Conservation (phyloP, 2,888 invertebrate genomes). For the Spicauda simplicius region DNA sequence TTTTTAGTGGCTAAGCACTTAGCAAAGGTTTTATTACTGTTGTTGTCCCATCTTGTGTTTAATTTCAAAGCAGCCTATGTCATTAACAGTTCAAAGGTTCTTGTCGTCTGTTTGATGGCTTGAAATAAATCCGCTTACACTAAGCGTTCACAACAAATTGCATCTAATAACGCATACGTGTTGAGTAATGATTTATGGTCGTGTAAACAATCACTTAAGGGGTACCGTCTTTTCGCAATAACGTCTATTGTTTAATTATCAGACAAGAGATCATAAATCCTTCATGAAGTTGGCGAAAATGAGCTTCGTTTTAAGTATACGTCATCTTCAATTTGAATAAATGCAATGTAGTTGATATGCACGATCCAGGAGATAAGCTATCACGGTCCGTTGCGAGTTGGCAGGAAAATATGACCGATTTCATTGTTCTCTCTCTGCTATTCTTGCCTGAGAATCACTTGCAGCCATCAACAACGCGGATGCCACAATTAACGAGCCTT, state of each 20-base stretch:
- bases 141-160: constrained; percentile 13
- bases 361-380: constrained; percentile 74
- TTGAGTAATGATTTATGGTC: constrained; percentile 14
- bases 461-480: constrained; percentile 80
- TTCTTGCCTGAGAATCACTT: constrained; percentile 81
- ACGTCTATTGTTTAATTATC: constrained; percentile 33
- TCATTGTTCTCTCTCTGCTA: constrained; percentile 79
- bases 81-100: constrained; percentile 40
- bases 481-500: constrained; percentile 82
- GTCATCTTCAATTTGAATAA: constrained; percentile 73
- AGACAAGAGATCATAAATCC: constrained; percentile 53
- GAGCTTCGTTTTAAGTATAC: constrained; percentile 73
- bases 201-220: constrained; percentile 29
- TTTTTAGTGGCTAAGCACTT: constrained; percentile 61
- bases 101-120: constrained; percentile 33
- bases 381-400: constrained; percentile 78
- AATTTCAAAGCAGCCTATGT: constrained; percentile 47
- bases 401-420: constrained; percentile 83
- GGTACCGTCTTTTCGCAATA: constrained; percentile 24
- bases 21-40: constrained; percentile 56
- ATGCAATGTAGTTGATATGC: constrained; percentile 73
- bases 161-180: constrained; percentile 4
- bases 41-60: constrained; percentile 47
- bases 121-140: constrained; percentile 12
- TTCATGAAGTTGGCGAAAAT: constrained; percentile 69